A percentile compares a stretch with the other conserved stretches of the same genome.
These are phyloP conservation scores for Netelia virgata DNA, from an alignment of 2,888 invertebrate species.

Conservation along the genomic window DNA sequence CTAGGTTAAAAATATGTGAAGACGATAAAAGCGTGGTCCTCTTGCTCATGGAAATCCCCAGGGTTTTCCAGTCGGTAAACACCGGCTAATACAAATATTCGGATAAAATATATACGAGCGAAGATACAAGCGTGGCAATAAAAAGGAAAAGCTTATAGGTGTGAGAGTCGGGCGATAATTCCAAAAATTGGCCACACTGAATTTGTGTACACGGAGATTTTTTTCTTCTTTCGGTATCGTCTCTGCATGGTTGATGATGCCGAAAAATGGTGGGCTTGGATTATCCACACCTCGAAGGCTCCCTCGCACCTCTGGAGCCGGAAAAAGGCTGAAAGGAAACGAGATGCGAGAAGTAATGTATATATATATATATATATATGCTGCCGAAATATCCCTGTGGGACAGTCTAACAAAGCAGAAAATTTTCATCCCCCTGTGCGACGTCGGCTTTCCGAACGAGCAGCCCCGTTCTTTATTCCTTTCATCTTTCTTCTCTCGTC, in stretches of 20 bases:
- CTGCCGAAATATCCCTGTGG: slow-evolving; percentile 55
- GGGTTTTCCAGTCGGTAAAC: slow-evolving; percentile 18
- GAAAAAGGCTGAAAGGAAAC: slow-evolving; percentile 28
- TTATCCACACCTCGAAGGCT: slow-evolving; percentile 67
- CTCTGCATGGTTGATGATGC: slow-evolving; percentile 22
- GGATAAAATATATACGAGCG: slow-evolving; percentile 11
- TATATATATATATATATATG: slow-evolving; percentile 38
- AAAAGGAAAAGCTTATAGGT: slow-evolving; percentile 6
- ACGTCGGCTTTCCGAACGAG: slow-evolving; percentile 52
- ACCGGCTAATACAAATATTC: slow-evolving; percentile 20
- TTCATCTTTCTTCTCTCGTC: slow-evolving; percentile 34
- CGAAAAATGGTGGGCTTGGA: slow-evolving; percentile 60
- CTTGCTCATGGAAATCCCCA: background rate
- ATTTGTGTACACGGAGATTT: slow-evolving; percentile 13
- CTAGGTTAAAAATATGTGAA: background rate
- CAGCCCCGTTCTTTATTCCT: slow-evolving; percentile 25
- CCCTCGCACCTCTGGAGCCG: slow-evolving; percentile 47
- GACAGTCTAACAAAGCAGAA: slow-evolving; percentile 81
- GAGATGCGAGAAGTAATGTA: slow-evolving; percentile 12
- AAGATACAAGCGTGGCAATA: background rate
- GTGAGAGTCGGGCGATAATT: slow-evolving; percentile 35
- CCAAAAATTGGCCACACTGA: slow-evolving; percentile 50
- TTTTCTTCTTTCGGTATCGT: slow-evolving; percentile 37
- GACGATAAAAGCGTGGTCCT: slow-evolving; percentile 24
- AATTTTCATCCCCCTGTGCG: slow-evolving; percentile 74